A percentile compares a stretch with the other conserved stretches of the same genome.
These are phyloP conservation scores for Tragelaphus oryx DNA, from an alignment of 2,797 vertebrate species.

Conservation along the genomic window DNA sequence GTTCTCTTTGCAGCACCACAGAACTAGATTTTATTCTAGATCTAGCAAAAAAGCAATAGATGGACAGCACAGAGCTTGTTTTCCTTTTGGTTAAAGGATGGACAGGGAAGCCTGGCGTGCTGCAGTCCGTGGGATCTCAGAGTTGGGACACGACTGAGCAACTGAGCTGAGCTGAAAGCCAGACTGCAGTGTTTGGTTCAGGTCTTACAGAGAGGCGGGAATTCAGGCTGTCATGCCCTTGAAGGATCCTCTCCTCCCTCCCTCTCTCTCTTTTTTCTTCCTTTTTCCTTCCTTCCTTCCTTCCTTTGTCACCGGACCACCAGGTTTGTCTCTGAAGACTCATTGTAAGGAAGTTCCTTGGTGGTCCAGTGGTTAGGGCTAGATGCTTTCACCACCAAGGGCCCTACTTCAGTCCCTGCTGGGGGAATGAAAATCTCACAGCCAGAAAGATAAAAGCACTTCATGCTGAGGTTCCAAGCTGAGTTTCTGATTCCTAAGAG, in stretches of 20 bases:
- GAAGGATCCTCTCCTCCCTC: background rate
- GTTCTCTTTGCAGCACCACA: background rate
- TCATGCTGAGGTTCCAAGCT: background rate
- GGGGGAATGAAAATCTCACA: background rate
- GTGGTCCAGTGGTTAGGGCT: background rate
- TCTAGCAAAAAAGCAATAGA: background rate
- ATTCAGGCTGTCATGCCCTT: background rate
- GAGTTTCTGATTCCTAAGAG: background rate
- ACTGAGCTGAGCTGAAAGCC: background rate
- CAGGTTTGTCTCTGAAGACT: background rate
- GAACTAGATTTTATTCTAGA: background rate
- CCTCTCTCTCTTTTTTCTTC: fast-evolving
- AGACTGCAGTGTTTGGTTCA: background rate
- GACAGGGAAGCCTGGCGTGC: background rate
- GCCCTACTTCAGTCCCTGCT: background rate
- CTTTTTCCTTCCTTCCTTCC: background rate
- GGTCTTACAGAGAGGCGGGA: background rate
- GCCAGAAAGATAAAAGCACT: background rate
- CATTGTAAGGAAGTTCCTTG: background rate
- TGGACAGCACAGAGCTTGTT: background rate
- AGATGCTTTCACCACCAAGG: fast-evolving
- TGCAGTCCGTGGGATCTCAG: background rate
- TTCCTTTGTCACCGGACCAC: background rate
- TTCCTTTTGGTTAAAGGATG: background rate
- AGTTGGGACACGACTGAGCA: background rate